phyloP scores from a whole-genome alignment of 2,113 vertebrate species.

The Osmerus eperlanus region DNA sequence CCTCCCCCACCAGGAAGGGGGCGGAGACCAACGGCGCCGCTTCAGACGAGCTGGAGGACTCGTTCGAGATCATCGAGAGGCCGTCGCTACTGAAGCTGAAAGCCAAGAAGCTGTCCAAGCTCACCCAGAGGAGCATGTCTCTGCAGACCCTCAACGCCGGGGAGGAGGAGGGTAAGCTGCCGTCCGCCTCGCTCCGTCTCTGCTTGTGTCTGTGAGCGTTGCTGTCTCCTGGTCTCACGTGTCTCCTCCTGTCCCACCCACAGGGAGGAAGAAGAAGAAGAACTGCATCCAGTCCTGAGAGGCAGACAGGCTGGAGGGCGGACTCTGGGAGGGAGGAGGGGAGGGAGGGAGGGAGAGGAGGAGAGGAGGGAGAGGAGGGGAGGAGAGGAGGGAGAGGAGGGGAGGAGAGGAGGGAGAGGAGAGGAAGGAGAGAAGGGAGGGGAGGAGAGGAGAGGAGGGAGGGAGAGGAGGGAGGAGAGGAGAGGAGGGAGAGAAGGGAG shows the following conservation, averaged over 20 bases:
- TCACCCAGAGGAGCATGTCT: constrained; percentile 62
- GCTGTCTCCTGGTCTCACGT: background rate
- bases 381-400: background rate
- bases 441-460: background rate
- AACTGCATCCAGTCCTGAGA: constrained; percentile 75
- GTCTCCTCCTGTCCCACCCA: constrained; percentile 13
- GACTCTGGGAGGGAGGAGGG: background rate
- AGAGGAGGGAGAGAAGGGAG: background rate
- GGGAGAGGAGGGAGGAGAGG: background rate
- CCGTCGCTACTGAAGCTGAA: constrained; percentile 46
- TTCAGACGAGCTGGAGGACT: constrained; percentile 53
- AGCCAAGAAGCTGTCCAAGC: constrained; percentile 57
- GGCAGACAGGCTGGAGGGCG: background rate
- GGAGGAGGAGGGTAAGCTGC: constrained; percentile 60
- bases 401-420: background rate
- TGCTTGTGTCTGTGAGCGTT: background rate
- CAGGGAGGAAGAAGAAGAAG: constrained; percentile 62
- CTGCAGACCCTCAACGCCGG: constrained; percentile 62
- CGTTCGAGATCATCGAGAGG: constrained; percentile 61
- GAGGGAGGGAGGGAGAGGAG: background rate
- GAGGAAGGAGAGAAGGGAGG: no score
- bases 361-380: background rate
- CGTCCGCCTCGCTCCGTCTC: background rate
- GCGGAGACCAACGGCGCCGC: constrained; percentile 21
- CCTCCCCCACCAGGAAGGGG: constrained; percentile 5